These are phyloP conservation scores for Acanthornis magna DNA, from an alignment of 2,797 vertebrate species.

Conservation along the genomic window DNA sequence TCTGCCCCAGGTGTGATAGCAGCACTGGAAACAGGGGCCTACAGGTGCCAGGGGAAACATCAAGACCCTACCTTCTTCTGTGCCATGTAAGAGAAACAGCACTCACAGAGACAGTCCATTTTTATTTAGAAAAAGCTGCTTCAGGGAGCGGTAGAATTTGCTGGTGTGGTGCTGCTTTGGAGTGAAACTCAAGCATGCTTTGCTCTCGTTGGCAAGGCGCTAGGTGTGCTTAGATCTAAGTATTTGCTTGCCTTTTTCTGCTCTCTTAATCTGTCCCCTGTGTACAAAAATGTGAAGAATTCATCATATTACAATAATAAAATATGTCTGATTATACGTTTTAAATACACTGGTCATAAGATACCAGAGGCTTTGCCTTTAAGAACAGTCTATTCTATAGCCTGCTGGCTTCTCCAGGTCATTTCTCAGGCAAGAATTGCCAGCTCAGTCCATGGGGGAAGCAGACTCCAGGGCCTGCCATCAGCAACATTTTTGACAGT, in stretches of 20 bases:
- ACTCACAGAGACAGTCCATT: neutral
- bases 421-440: neutral
- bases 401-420: neutral
- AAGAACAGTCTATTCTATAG: neutral
- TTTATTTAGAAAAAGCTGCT: neutral
- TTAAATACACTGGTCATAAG: neutral
- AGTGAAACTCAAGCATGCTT: neutral
- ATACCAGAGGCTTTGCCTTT: neutral
- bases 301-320: neutral
- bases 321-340: neutral
- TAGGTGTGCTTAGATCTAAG: neutral
- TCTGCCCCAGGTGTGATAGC: neutral
- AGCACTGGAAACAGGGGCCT: neutral
- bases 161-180: neutral
- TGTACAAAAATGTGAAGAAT: neutral
- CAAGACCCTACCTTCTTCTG: neutral
- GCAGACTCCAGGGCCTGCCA: neutral
- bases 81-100: neutral
- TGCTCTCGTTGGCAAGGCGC: neutral
- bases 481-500: rapidly evolving
- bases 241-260: neutral
- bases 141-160: neutral
- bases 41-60: neutral
- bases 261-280: neutral
- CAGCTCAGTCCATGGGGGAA: rapidly evolving